Evolutionary conservation across 2,888 invertebrate genomes (phyloP).

Genomic region (Lasioglossum malachurum): DNA sequence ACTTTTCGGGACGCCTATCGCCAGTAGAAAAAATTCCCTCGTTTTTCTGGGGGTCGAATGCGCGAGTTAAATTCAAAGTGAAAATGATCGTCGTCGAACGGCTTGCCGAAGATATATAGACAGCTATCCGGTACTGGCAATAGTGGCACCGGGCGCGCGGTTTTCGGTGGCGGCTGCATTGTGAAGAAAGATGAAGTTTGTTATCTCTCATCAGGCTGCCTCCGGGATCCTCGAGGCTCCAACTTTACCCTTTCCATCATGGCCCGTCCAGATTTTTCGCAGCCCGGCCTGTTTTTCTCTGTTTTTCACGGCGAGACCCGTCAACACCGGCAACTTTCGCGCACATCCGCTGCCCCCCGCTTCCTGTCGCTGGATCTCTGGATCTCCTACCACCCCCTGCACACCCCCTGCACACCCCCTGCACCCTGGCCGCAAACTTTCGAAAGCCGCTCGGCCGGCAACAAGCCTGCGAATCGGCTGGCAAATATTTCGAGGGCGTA

Average conservation of each 20-base stretch:
- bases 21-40: background rate
- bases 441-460: conserved; percentile 37
- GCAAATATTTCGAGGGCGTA: conserved; percentile 65
- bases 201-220: conserved; percentile 74
- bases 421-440: conserved; percentile 47
- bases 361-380: conserved; percentile 5
- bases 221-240: conserved; percentile 52
- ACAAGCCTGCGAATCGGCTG: conserved; percentile 37
- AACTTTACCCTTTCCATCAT: conserved; percentile 57
- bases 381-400: background rate
- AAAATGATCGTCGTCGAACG: conserved; percentile 16
- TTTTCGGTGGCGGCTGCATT: conserved; percentile 28
- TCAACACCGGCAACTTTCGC: conserved; percentile 72
- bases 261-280: conserved; percentile 64
- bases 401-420: background rate
- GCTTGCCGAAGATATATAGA: conserved; percentile 33
- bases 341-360: conserved; percentile 49
- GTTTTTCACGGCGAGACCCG: conserved; percentile 59
- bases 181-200: conserved; percentile 72
- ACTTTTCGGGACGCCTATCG: background rate
- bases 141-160: conserved; percentile 21
- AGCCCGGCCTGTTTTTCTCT: conserved; percentile 64
- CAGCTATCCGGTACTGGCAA: conserved; percentile 20
- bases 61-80: background rate
- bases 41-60: background rate